Conservation (phyloP, 2,113 vertebrate species). For the Equus quagga region DNA sequence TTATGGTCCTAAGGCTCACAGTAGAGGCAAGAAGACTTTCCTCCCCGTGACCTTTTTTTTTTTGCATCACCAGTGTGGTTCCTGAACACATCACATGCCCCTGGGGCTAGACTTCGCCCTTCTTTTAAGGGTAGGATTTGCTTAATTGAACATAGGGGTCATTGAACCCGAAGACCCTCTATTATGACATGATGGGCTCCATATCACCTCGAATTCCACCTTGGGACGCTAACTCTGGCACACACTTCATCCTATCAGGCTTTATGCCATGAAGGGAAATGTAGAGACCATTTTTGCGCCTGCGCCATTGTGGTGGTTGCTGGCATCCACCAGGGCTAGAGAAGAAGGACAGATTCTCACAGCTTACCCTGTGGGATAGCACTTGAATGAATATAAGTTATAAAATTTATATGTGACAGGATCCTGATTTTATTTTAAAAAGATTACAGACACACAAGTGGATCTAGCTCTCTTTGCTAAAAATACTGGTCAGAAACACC, state of each 20-base stretch:
- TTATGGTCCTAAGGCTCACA: not conserved
- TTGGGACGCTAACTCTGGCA: not conserved
- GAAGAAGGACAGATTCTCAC: not conserved
- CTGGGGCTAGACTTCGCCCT: not conserved
- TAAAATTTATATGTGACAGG: not conserved
- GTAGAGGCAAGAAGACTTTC: not conserved
- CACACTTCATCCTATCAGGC: not conserved
- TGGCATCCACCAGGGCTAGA: not conserved
- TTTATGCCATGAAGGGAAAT: not conserved
- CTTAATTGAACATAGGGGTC: not conserved
- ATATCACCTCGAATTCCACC: not conserved
- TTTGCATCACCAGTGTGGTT: not conserved
- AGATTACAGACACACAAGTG: not conserved
- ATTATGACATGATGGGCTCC: not conserved
- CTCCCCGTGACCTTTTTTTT: not conserved
- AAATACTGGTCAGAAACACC: not conserved
- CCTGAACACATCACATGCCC: not conserved
- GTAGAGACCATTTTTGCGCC: not conserved
- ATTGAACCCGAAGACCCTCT: not conserved
- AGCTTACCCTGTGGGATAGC: not conserved
- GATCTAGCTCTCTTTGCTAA: not conserved
- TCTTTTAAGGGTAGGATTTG: not conserved
- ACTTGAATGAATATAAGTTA: not conserved
- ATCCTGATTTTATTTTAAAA: not conserved
- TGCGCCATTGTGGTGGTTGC: not conserved